Evolutionary conservation across 1,140 invertebrate genomes (phyloP).

Genomic region (Colletes gigas): DNA sequence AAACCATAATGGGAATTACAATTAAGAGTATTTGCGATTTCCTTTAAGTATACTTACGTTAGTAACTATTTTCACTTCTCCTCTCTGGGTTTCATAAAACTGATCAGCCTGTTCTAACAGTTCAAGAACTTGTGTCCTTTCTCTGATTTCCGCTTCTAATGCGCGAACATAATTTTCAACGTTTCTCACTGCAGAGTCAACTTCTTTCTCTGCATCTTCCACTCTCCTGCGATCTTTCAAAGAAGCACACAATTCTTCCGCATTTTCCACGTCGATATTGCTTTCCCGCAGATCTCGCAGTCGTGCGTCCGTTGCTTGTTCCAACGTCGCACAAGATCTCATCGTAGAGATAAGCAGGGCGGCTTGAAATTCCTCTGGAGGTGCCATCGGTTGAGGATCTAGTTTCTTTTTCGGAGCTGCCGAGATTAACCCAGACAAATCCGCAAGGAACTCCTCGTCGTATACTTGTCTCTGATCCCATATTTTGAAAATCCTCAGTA

Average conservation of each 20-base stretch:
- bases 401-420: constrained; percentile 87
- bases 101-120: constrained; percentile 89
- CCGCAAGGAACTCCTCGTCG: constrained; percentile 91
- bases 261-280: constrained; percentile 81
- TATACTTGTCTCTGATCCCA: constrained; percentile 96
- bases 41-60: constrained; percentile 86
- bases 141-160: constrained; percentile 91
- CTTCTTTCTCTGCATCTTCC: constrained; percentile 93
- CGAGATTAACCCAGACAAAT: constrained; percentile 90
- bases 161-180: constrained; percentile 91
- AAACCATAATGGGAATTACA: not conserved
- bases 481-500: constrained; percentile 94
- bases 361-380: constrained; percentile 80
- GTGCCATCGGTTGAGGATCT: constrained; percentile 82
- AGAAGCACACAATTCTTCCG: constrained; percentile 85
- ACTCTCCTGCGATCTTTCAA: constrained; percentile 92
- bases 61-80: constrained; percentile 95
- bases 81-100: constrained; percentile 93
- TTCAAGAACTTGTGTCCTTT: constrained; percentile 88
- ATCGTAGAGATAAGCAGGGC: constrained; percentile 81
- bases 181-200: constrained; percentile 89
- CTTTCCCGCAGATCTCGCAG: constrained; percentile 75
- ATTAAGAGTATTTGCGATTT: not conserved
- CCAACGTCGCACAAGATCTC: constrained; percentile 81
- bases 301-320: constrained; percentile 77